Percentiles rank a stretch among this genome's conserved stretches.
These are phyloP conservation scores for Marmota flaviventris DNA, from an alignment of 2,113 vertebrate genomes.

Conservation along the genomic window DNA sequence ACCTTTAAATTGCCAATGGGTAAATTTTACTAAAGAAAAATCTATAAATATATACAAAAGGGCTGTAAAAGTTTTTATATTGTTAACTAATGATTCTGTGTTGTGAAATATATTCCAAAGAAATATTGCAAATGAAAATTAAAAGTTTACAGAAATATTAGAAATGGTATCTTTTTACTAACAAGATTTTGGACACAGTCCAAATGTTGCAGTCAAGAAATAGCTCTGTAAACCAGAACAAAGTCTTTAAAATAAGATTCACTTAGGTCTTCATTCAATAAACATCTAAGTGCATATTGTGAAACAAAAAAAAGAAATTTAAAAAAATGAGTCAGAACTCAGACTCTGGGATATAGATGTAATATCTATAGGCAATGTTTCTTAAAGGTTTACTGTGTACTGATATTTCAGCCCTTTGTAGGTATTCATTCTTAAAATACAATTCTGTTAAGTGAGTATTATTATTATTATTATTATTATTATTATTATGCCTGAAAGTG, in stretches of 20 bases:
- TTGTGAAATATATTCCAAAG: neutral
- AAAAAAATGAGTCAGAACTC: neutral
- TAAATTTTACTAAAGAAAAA: neutral
- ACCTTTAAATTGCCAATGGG: neutral
- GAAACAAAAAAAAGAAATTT: neutral
- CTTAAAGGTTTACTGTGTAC: neutral
- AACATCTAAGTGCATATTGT: neutral
- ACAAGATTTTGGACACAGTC: neutral
- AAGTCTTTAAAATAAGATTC: neutral
- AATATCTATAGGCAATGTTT: neutral
- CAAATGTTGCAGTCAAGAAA: conserved; percentile 14
- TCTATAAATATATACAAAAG: neutral
- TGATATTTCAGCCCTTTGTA: neutral
- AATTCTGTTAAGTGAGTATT: neutral
- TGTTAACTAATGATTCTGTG: neutral
- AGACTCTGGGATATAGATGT: neutral
- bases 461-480: neutral
- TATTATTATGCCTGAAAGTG: neutral
- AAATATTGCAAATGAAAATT: conserved; percentile 14
- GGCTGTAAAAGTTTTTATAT: neutral
- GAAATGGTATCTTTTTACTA: neutral
- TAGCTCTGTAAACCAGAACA: neutral
- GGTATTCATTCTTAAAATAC: neutral
- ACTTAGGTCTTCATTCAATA: neutral
- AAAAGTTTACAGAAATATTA: neutral